A percentile compares a stretch with the other conserved stretches of the same genome.
Evolutionary conservation across 2,113 vertebrate genomes (phyloP).

Genomic region (Pteruthius melanotis): DNA sequence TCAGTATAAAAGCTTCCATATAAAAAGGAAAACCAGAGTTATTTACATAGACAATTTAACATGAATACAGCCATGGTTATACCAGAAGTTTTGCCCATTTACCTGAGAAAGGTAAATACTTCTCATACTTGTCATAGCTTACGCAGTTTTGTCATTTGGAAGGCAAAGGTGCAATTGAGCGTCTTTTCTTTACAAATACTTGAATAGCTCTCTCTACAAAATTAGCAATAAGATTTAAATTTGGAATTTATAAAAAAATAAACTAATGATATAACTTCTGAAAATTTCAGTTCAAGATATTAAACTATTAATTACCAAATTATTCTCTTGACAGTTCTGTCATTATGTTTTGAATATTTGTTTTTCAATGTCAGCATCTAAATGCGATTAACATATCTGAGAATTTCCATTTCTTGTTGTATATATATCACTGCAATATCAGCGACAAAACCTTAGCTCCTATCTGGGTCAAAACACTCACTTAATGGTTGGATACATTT

Average conservation of each 20-base stretch:
- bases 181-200: not conserved
- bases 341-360: not conserved
- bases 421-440: not conserved
- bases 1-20: not conserved
- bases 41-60: not conserved
- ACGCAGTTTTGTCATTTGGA: not conserved
- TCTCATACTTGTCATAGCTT: not conserved
- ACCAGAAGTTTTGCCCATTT: not conserved
- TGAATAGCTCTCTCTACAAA: not conserved
- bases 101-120: not conserved
- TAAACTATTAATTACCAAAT: not conserved
- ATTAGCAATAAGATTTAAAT: not conserved
- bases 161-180: not conserved
- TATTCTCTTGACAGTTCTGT: not conserved
- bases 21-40: not conserved
- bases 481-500: not conserved
- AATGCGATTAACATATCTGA: not conserved
- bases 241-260: not conserved
- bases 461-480: not conserved
- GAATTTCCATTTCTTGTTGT: not conserved
- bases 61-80: not conserved
- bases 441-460: not conserved
- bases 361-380: not conserved
- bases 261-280: not conserved
- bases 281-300: not conserved